Evolutionary conservation across 2,888 invertebrate genomes (phyloP).

Genomic region (Hypercompe scribonia): DNA sequence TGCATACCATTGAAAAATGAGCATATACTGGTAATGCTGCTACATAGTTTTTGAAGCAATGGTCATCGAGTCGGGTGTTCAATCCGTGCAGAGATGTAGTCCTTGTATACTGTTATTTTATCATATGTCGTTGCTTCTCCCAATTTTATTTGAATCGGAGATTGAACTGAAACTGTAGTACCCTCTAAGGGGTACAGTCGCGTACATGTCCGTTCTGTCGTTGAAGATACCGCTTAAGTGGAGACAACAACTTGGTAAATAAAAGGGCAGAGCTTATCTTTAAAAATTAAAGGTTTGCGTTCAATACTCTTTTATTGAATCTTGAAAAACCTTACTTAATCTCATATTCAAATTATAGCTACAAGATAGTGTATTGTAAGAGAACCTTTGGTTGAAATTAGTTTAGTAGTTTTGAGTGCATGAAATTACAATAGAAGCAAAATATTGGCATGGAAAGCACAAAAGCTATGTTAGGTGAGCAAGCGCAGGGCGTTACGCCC

Average conservation of each 20-base stretch:
- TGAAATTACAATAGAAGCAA: conserved; percentile 51
- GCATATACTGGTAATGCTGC: not conserved
- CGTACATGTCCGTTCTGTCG: not conserved
- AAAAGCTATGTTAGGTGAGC: conserved; percentile 59
- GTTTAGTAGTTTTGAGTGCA: conserved; percentile 42
- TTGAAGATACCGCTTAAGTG: not conserved
- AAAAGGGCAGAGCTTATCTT: not conserved
- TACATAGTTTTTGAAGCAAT: not conserved
- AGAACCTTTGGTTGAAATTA: conserved; percentile 18
- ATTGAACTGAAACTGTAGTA: too few relatives aligned
- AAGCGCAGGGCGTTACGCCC: conserved; percentile 82
- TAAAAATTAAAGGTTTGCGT: not conserved
- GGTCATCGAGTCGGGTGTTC: too few relatives aligned
- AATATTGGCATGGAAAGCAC: conserved; percentile 49
- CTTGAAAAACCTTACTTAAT: not conserved
- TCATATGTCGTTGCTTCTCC: too few relatives aligned
- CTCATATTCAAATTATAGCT: not conserved
- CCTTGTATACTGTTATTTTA: too few relatives aligned
- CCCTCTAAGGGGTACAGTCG: too few relatives aligned
- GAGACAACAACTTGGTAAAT: too few relatives aligned
- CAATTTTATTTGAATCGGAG: too few relatives aligned
- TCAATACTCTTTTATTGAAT: not conserved
- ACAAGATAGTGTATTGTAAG: not conserved
- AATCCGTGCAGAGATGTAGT: too few relatives aligned
- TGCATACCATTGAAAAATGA: not conserved